Base-by-base conservation (phyloP, 2,113 vertebrate species). In the Haplotaxodon microlepis region DNA sequence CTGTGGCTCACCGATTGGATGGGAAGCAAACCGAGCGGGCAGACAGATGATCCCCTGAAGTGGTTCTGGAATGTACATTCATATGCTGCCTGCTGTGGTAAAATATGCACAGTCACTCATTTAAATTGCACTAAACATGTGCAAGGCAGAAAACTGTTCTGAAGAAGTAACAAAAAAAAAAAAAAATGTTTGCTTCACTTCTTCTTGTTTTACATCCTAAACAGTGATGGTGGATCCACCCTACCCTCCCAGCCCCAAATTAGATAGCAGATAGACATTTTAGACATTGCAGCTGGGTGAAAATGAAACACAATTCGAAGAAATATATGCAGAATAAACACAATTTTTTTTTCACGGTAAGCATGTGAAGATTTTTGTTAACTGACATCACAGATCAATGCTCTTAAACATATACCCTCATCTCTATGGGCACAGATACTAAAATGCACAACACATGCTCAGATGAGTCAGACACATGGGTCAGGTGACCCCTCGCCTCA, bases 101-200 rank as follows among this genome's bases (percentile, higher is more conserved):
- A 95, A 95, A 95, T 93, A 95, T 94, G 87, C 90, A 92, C 86
- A 88, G 86, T 91, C 90, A 88, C 89, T 91, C 84, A 83, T 86
- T 90, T 82, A 59, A 93, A 93, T 91, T 73, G 54, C 83, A 84
- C 51, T 40, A 50, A 93, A 90, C 56, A 83, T 81, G 86, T 53
- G 81, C 17, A 63, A 90, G 88, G 78, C 85, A 86, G 71, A 92
- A 91, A 87, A 66, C 59, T 63, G 42, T 45, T 92, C 73, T 83
- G 59, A 80, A 84, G 83, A 80, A 83, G 66, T 83, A 84, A 29
- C 27, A 47, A 42, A 24, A 14, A 42, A 36, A 11, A 36, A 66
- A 3, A 14, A 59, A 31, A 19, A 34, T 8, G 71, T 47, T 40
- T 24, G 38, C 10, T 5, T 27, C 11, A 5, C 10, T 47, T 54